Evolutionary conservation across 2,888 invertebrate genomes (phyloP).

Genomic region (Dioctria rufipes): DNA sequence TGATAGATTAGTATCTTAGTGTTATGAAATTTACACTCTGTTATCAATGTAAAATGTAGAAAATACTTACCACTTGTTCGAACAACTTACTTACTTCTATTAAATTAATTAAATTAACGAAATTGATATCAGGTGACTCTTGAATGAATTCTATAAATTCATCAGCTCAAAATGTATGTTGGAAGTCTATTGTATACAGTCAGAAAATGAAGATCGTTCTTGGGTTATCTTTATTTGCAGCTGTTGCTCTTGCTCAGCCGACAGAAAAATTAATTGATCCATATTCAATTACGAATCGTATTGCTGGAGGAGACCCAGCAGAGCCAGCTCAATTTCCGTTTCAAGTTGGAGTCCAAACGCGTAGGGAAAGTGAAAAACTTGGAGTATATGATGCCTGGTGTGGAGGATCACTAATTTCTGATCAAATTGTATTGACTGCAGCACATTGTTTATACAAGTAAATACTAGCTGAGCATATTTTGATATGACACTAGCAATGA

Average conservation of each 20-base stretch:
- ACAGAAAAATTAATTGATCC: not conserved
- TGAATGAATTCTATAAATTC: not conserved
- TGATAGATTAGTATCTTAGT: no score
- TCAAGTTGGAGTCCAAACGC: constrained; percentile 49
- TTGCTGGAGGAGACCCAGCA: constrained; percentile 56
- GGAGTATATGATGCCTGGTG: constrained; percentile 37
- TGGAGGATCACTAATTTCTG: constrained; percentile 53
- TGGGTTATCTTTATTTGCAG: not conserved
- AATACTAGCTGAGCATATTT: not conserved
- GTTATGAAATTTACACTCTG: no score
- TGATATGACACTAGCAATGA: not conserved
- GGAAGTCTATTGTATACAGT: not conserved
- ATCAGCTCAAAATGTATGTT: not conserved
- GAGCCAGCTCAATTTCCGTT: constrained; percentile 56
- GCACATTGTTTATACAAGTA: constrained; percentile 48
- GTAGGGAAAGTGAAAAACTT: not conserved
- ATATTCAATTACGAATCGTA: constrained; percentile 29
- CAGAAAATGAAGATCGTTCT: not conserved
- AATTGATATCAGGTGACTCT: no score
- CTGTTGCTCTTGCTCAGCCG: constrained; percentile 1
- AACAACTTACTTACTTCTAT: no score
- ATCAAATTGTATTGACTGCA: constrained; percentile 48
- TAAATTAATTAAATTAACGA: no score
- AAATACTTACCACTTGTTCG: no score
- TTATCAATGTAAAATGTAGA: no score